Conservation (phyloP, 2,797 vertebrate genomes). For the Astyanax mexicanus region DNA sequence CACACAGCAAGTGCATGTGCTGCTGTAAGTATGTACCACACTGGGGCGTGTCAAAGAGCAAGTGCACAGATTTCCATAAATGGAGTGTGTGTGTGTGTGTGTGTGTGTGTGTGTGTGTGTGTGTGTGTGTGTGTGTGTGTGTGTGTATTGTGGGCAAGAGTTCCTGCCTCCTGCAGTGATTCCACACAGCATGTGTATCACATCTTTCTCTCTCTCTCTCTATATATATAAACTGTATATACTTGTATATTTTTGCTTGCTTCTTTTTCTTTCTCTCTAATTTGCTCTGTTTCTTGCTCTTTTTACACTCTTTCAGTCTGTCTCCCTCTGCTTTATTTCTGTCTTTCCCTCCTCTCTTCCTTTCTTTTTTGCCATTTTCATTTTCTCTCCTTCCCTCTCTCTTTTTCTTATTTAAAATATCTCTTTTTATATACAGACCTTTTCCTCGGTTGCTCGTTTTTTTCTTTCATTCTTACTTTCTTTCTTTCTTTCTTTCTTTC, state of each 20-base stretch:
- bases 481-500: too few species aligned
- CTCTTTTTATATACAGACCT: too few species aligned
- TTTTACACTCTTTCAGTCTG: too few species aligned
- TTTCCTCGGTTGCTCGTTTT: too few species aligned
- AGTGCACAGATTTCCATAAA: slow-evolving; percentile 62
- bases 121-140: too few species aligned
- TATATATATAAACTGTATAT: neutral
- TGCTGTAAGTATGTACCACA: slow-evolving; percentile 13
- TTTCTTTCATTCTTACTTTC: neutral
- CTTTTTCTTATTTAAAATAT: too few species aligned
- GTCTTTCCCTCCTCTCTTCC: too few species aligned
- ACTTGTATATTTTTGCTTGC: too few species aligned
- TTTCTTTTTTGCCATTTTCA: too few species aligned
- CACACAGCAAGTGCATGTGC: slow-evolving; percentile 38
- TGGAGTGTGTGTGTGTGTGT: slow-evolving; percentile 33
- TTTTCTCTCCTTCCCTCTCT: too few species aligned
- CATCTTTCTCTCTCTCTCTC: slow-evolving; percentile 9
- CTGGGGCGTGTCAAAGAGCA: slow-evolving; percentile 36
- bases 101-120: slow-evolving; percentile 27
- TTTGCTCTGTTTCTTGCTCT: too few species aligned
- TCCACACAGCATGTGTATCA: slow-evolving; percentile 11
- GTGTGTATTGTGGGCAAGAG: slow-evolving; percentile 21
- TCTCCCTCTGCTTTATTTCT: neutral
- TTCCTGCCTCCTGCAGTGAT: slow-evolving; percentile 15
- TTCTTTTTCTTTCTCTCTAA: too few species aligned